A percentile compares a stretch with the other conserved stretches of the same genome.
phyloP scores from a whole-genome alignment of 1,140 invertebrate species.

The Drosophila pachea region DNA sequence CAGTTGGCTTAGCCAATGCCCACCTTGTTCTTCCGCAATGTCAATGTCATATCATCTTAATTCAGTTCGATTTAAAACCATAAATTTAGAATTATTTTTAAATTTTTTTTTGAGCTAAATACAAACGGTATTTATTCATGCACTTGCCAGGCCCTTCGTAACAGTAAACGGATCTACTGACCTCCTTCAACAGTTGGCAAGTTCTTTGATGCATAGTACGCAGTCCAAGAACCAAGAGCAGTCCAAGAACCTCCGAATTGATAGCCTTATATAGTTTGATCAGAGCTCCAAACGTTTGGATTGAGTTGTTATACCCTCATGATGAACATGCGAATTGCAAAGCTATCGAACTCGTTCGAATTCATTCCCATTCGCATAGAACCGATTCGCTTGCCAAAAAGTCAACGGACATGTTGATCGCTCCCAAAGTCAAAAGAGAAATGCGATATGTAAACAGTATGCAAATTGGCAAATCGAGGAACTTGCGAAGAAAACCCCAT shows the following conservation, averaged over 20 bases:
- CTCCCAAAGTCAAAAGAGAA: conserved; percentile 29
- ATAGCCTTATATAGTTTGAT: background rate
- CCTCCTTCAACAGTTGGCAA: no score
- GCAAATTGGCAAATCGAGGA: conserved; percentile 14
- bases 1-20: background rate
- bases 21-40: no score
- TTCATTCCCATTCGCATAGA: conserved; percentile 19
- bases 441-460: conserved; percentile 27
- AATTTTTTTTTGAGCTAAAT: no score
- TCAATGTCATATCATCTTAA: no score
- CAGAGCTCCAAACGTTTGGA: background rate
- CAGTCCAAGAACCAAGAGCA: no score
- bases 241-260: background rate
- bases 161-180: no score
- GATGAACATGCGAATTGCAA: background rate
- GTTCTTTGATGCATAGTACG: no score
- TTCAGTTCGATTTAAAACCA: no score
- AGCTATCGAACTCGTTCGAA: background rate
- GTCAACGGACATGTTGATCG: conserved; percentile 13
- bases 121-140: no score
- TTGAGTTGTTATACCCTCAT: background rate
- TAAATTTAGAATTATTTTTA: no score
- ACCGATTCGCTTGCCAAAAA: conserved; percentile 29
- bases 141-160: no score
- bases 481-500: conserved; percentile 3